Percentiles rank a stretch among this genome's conserved stretches.
These are phyloP conservation scores for Orthosia incerta DNA, from an alignment of 2,888 invertebrate genomes.

Conservation along the genomic window DNA sequence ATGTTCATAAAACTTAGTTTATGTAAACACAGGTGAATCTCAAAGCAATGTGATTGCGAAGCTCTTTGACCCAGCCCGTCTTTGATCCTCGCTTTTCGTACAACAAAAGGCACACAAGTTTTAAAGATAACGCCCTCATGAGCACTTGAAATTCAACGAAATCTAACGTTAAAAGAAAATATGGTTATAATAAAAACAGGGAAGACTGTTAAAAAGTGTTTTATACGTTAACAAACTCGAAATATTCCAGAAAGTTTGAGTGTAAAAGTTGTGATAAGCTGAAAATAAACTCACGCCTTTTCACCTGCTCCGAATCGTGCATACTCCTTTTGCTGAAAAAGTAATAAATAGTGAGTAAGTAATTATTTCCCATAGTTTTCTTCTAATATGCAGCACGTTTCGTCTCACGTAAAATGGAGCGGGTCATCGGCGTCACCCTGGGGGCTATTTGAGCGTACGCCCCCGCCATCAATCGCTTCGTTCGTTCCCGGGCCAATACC, in stretches of 20 bases:
- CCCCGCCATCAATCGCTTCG: constrained; percentile 35
- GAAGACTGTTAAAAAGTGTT: neutral
- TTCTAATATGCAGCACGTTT: constrained; percentile 26
- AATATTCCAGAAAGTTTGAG: neutral
- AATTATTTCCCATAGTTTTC: neutral
- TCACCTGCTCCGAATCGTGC: too few relatives aligned
- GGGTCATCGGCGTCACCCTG: constrained; percentile 31
- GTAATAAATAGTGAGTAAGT: too few relatives aligned
- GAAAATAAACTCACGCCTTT: neutral
- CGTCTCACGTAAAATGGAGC: constrained; percentile 39
- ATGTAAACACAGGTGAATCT: constrained; percentile 17
- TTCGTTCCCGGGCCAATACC: constrained; percentile 39
- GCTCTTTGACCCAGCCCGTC: constrained; percentile 27
- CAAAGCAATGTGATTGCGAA: constrained; percentile 26
- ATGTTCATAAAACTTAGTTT: constrained; percentile 18
- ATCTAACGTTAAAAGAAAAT: neutral
- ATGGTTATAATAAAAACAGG: neutral
- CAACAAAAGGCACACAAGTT: constrained; percentile 37
- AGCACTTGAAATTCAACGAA: constrained; percentile 6
- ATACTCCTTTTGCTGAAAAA: neutral
- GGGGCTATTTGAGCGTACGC: constrained; percentile 36
- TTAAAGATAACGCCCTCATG: constrained; percentile 44
- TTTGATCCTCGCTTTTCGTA: constrained; percentile 32
- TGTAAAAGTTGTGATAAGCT: neutral
- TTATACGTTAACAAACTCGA: neutral